Conservation (phyloP, 2,113 vertebrate genomes). For the Vulpes ferrilata region DNA sequence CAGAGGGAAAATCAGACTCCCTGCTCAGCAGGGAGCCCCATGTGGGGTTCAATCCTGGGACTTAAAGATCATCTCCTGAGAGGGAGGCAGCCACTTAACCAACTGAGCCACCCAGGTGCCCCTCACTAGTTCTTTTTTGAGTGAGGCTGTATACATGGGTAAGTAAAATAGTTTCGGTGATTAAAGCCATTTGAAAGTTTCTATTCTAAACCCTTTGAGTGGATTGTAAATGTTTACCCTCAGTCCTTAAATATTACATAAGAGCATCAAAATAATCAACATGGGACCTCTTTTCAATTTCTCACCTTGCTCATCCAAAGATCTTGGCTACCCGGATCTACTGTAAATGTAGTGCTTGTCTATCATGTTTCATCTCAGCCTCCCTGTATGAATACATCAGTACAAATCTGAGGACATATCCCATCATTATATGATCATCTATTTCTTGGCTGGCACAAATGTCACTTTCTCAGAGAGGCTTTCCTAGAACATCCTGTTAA, state of each 20-base stretch:
- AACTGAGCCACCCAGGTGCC: too few relatives aligned
- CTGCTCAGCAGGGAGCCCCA: too few relatives aligned
- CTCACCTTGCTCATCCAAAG: neutral
- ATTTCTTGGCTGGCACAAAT: neutral
- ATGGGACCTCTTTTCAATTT: neutral
- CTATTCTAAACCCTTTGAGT: slow-evolving; percentile 5
- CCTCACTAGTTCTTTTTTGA: neutral
- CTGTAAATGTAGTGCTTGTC: neutral
- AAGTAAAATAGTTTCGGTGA: neutral
- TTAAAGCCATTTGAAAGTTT: neutral
- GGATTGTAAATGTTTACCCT: slow-evolving; percentile 1
- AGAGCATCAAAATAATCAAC: neutral
- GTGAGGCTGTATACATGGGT: neutral
- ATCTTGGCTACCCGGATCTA: neutral
- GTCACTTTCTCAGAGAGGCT: neutral
- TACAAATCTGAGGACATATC: neutral
- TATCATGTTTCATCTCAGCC: neutral
- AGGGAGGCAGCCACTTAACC: too few relatives aligned
- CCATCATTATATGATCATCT: neutral
- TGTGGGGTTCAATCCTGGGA: too few relatives aligned
- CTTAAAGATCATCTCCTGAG: too few relatives aligned
- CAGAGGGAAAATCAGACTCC: too few relatives aligned
- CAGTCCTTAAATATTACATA: neutral
- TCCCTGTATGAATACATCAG: neutral
- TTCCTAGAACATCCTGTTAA: slow-evolving; percentile 1